phyloP scores from a whole-genome alignment of 2,113 vertebrate species.

The Mellivora capensis region DNA sequence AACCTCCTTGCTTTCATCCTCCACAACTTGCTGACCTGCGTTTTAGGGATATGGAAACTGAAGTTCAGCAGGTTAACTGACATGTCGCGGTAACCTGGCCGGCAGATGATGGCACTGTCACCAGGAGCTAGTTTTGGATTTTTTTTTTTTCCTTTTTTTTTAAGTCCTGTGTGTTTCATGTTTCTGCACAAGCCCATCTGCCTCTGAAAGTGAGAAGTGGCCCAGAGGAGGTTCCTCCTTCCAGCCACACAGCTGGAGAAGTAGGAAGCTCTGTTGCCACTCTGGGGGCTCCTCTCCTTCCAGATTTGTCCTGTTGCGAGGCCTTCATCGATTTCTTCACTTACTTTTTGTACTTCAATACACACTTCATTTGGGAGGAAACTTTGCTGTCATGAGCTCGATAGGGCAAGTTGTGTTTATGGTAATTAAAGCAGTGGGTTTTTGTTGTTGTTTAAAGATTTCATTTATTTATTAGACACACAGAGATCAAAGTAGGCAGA shows the following conservation, averaged over 20 bases:
- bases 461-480: no score
- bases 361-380: constrained; percentile 8
- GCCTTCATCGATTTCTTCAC: background rate
- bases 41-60: constrained; percentile 31
- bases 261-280: background rate
- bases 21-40: background rate
- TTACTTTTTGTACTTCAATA: background rate
- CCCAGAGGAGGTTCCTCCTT: background rate
- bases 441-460: no score
- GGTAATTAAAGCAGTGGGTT: background rate
- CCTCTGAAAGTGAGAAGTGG: background rate
- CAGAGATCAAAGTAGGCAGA: no score
- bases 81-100: background rate
- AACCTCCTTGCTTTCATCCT: background rate
- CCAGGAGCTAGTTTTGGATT: background rate
- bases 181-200: background rate
- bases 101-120: background rate
- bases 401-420: background rate
- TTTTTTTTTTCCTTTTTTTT: background rate
- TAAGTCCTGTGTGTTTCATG: background rate
- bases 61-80: constrained; percentile 14
- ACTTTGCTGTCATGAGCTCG: background rate
- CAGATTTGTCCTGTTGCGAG: background rate
- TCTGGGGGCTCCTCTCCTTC: background rate
- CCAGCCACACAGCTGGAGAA: background rate